phyloP scores from a whole-genome alignment of 2,797 vertebrate species.

The Steatocranus sp. region DNA sequence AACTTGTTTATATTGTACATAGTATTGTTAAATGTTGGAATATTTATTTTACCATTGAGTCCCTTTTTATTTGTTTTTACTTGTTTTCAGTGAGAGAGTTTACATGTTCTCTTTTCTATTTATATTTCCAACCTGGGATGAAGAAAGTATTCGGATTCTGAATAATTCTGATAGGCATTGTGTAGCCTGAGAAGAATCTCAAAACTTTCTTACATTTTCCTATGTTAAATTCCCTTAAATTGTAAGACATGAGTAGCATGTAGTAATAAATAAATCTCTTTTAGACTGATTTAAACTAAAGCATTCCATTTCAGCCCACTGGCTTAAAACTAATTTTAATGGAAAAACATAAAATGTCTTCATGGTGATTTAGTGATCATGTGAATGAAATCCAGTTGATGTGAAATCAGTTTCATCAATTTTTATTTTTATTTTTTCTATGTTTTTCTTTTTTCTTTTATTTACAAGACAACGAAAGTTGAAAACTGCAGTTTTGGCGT shows the following conservation, averaged over 20 bases:
- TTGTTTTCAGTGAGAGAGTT: background rate
- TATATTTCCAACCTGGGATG: background rate
- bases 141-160: background rate
- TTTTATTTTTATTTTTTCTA: background rate
- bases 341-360: background rate
- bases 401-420: background rate
- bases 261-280: background rate
- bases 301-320: background rate
- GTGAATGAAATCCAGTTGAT: background rate
- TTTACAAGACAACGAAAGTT: background rate
- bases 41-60: background rate
- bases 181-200: background rate
- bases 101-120: background rate
- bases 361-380: background rate
- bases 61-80: background rate
- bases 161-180: background rate
- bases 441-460: fast-evolving
- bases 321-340: background rate
- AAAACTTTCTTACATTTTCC: background rate
- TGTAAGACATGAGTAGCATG: background rate
- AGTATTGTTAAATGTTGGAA: background rate
- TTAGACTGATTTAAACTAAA: background rate
- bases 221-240: background rate
- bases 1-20: background rate
- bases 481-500: background rate